These are phyloP conservation scores for Alaudala cheleensis DNA, from an alignment of 2,113 vertebrate genomes.

Conservation along the genomic window DNA sequence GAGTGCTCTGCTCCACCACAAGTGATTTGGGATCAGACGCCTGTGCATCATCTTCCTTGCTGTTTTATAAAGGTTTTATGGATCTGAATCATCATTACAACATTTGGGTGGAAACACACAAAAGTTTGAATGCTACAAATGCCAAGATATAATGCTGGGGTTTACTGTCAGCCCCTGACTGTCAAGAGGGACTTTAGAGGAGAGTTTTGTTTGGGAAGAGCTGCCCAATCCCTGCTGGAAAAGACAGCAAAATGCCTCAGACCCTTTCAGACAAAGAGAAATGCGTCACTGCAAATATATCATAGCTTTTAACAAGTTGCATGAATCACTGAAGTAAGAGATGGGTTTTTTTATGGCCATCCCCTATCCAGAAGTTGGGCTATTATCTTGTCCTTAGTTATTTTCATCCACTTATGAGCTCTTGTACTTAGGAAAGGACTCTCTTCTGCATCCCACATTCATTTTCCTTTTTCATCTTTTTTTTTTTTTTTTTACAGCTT, in stretches of 20 bases:
- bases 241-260: not conserved
- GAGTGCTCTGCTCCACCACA: not conserved
- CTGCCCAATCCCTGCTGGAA: not conserved
- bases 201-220: not conserved
- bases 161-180: not conserved
- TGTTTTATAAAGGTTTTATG: not conserved
- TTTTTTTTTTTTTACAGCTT: not conserved
- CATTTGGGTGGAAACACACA: not conserved
- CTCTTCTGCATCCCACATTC: not conserved
- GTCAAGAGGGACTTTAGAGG: not conserved
- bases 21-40: not conserved
- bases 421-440: not conserved
- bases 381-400: not conserved
- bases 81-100: not conserved
- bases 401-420: not conserved
- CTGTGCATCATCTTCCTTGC: not conserved
- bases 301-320: not conserved
- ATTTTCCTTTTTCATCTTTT: not conserved
- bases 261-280: not conserved
- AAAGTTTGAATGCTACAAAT: rapidly evolving
- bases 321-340: not conserved
- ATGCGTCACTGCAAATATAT: not conserved
- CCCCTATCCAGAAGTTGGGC: not conserved
- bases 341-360: not conserved
- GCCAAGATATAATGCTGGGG: not conserved